Evolutionary conservation across 1,140 invertebrate species (phyloP), one percentile per base, ranked within the genome.

Genomic region (Eufriesea mexicana): DNA sequence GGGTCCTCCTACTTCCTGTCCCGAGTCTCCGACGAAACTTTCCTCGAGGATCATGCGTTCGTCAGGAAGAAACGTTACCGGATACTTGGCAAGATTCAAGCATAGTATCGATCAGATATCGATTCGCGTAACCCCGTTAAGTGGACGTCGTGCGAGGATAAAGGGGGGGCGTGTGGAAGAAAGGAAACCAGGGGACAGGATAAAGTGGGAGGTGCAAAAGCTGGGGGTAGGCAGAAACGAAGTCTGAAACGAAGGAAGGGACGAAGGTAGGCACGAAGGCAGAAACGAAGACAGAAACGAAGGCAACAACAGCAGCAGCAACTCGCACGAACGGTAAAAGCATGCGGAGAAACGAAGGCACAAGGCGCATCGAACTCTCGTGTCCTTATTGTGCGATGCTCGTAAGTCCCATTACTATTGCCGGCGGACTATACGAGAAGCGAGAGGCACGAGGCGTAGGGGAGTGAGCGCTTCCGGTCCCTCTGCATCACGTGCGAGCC

Each of bases 401-500:
- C 75, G 86, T 85, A 86, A 89, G 86, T 89, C 85, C 86, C 86
- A 88, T 88, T 88, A 79, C 87, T 89, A 89, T 89, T 88, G 86
- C 86, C 74, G 85, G 73, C 68, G 73, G 85, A 68, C 86, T 87
- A 78, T 80, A 77, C 59, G 71, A 75, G 77, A 86, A 85, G 84
- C 83, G 79, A 87, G 79, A 85, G 86, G 84, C 80, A 89, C 83
- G 90, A 90, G 90, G 78, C 84, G 89, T 84, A 91, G 89, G 92
- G 91, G 89, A 91, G 91, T 86, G 91, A 91, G 89, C 86, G 83
- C 90, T 93, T 94, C 87, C 87, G 93, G 93, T 93, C 92, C 93
- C 87, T 93, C 91, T 91, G 92, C 93, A 93, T 94, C 93, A 94
- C 93, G 93, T 94, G 93, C 93, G 92, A 93, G 93, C 90, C 91